phyloP scores from a whole-genome alignment of 2,888 invertebrate species.

The Hipparchia sbordonii region DNA sequence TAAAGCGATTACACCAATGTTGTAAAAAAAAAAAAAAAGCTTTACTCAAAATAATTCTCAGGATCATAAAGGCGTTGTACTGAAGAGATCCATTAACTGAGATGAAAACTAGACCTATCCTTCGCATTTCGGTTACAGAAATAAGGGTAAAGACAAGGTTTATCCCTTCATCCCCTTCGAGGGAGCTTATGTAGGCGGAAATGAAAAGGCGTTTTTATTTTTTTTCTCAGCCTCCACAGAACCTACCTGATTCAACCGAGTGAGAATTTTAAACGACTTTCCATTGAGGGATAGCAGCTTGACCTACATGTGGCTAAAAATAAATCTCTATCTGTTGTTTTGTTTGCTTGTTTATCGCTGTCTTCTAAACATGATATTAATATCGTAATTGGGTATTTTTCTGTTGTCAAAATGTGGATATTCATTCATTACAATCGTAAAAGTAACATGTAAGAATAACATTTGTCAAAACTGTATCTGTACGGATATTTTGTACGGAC shows the following conservation, averaged over 20 bases:
- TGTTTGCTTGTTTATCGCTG: slow-evolving; percentile 8
- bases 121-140: slow-evolving; percentile 27
- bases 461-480: too few relatives aligned
- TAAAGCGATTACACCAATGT: too few relatives aligned
- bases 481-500: too few relatives aligned
- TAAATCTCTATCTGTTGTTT: slow-evolving; percentile 21
- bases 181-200: slow-evolving; percentile 27
- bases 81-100: slow-evolving; percentile 26
- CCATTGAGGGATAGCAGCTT: slow-evolving; percentile 32
- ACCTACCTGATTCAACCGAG: slow-evolving; percentile 29
- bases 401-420: too few relatives aligned
- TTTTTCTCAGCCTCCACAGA: slow-evolving; percentile 14
- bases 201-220: slow-evolving; percentile 30
- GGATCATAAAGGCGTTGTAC: slow-evolving; percentile 4
- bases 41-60: background rate
- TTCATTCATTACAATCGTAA: too few relatives aligned
- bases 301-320: slow-evolving; percentile 33
- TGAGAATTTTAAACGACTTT: slow-evolving; percentile 35
- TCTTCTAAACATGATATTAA: background rate
- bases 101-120: slow-evolving; percentile 30
- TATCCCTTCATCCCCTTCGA: slow-evolving; percentile 14
- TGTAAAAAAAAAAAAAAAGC: too few relatives aligned
- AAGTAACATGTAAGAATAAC: too few relatives aligned
- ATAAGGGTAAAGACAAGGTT: slow-evolving; percentile 17
- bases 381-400: too few relatives aligned